These are phyloP conservation scores for Gymnothorax reevesii DNA, from an alignment of 2,797 vertebrate genomes.

Conservation along the genomic window DNA sequence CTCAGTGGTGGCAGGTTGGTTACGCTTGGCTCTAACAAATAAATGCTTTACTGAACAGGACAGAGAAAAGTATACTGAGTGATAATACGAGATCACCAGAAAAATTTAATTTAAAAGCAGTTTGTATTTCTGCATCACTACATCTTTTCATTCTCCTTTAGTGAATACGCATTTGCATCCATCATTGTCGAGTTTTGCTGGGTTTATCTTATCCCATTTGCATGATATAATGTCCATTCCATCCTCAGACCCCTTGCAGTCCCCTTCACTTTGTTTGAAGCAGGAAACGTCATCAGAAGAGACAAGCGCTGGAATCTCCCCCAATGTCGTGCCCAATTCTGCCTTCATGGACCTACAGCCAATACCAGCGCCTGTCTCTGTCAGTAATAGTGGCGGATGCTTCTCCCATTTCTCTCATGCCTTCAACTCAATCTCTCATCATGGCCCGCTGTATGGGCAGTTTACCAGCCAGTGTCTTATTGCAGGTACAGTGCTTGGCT, in stretches of 20 bases:
- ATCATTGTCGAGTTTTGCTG: constrained; percentile 25
- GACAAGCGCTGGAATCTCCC: constrained; percentile 82
- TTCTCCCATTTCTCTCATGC: constrained; percentile 75
- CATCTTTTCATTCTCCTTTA: not conserved
- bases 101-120: not conserved
- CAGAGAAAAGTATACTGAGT: not conserved
- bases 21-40: not conserved
- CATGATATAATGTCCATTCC: constrained; percentile 54
- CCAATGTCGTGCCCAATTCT: constrained; percentile 77
- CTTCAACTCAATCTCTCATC: constrained; percentile 87
- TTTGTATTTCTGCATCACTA: too few relatives aligned
- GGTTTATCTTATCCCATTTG: constrained; percentile 43
- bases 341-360: constrained; percentile 82
- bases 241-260: constrained; percentile 74
- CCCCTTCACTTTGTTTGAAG: constrained; percentile 83
- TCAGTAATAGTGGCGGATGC: constrained; percentile 62
- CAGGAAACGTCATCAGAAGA: constrained; percentile 86
- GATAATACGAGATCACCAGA: not conserved
- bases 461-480: constrained; percentile 82
- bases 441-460: constrained; percentile 84
- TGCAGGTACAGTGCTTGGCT: constrained; percentile 73
- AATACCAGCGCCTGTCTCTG: constrained; percentile 73
- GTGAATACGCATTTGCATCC: not conserved
- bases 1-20: constrained; percentile 80
- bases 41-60: not conserved